Conservation (phyloP, 1,140 invertebrate genomes). For the Aphis gossypii region DNA sequence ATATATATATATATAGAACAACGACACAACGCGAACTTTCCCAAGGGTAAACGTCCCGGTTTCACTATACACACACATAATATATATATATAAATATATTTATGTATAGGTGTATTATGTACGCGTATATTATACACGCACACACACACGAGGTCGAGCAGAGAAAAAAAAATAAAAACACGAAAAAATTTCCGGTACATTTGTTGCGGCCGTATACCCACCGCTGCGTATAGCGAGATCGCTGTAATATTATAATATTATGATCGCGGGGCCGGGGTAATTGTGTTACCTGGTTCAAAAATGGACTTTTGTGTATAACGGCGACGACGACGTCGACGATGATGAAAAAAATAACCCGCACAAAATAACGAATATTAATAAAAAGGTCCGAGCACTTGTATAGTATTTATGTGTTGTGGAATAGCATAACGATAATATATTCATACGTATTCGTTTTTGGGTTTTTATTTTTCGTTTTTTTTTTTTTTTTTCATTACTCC, state of each 20-base stretch:
- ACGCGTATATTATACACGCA: background rate
- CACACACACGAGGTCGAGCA: background rate
- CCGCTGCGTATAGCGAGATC: background rate
- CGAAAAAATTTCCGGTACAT: background rate
- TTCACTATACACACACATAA: background rate
- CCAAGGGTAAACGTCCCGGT: background rate
- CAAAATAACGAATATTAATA: background rate
- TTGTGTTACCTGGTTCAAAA: background rate
- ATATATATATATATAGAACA: background rate
- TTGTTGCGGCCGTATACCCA: background rate
- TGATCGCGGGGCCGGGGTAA: background rate
- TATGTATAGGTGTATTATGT: background rate
- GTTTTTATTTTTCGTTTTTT: background rate
- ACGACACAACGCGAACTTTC: constrained; percentile 6
- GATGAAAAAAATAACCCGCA: background rate
- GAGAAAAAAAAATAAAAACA: background rate
- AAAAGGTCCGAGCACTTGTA: background rate
- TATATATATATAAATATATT: background rate
- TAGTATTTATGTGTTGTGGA: background rate
- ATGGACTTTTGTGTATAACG: background rate
- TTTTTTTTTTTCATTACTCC: constrained; percentile 1
- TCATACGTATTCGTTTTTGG: background rate
- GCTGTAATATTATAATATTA: background rate
- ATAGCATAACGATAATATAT: constrained; percentile 5
- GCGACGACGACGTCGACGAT: background rate